phyloP scores from a whole-genome alignment of 2,113 vertebrate genomes.

The Eidolon helvum region DNA sequence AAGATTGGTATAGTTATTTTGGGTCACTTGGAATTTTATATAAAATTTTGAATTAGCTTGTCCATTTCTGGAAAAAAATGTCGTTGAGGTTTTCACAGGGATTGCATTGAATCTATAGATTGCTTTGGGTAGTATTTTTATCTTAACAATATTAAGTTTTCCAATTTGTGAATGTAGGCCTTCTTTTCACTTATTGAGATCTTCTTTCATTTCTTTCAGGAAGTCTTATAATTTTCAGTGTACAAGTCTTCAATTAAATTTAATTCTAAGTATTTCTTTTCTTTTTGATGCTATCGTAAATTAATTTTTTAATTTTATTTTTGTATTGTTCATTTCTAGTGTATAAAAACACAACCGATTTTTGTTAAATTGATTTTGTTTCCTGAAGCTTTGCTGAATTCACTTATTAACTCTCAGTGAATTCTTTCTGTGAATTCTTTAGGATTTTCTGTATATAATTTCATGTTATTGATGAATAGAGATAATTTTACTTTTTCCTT shows the following conservation, averaged over 20 bases:
- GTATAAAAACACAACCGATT: not conserved
- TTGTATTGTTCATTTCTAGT: not conserved
- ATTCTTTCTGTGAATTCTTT: not conserved
- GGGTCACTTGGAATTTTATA: not conserved
- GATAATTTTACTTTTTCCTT: not conserved
- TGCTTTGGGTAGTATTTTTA: not conserved
- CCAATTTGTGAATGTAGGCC: not conserved
- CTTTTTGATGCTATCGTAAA: not conserved
- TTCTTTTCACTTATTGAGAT: not conserved
- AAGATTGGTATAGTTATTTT: not conserved
- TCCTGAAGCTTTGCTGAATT: not conserved
- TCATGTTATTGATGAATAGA: not conserved
- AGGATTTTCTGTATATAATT: not conserved
- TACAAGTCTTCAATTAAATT: not conserved
- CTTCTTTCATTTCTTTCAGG: not conserved
- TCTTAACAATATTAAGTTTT: not conserved
- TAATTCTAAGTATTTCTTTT: not conserved
- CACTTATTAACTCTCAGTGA: not conserved
- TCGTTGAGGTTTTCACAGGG: not conserved
- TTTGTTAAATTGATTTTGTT: not conserved
- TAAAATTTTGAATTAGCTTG: not conserved
- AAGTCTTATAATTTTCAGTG: not conserved
- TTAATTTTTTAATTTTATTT: not conserved
- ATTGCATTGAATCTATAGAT: not conserved
- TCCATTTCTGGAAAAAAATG: not conserved